Evolutionary conservation across 92 coral and sea anemone genomes (phyloP).

Genomic region (Epizoanthus scotinus): DNA sequence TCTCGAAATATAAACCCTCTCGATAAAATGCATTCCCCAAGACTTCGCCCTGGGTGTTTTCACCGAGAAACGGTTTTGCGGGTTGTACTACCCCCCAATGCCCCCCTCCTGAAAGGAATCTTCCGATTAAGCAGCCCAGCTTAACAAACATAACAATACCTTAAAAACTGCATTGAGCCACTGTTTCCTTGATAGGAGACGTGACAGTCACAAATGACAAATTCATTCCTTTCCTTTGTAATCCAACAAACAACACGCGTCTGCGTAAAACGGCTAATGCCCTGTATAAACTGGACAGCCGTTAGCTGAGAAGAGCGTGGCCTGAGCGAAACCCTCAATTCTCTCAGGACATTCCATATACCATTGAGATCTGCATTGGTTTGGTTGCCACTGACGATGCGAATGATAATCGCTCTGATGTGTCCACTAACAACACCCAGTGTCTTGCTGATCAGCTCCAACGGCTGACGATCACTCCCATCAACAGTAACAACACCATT

Average conservation of each 20-base stretch:
- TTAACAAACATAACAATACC: neutral
- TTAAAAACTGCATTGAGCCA: neutral
- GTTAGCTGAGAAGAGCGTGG: neutral
- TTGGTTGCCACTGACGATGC: slow-evolving; percentile 10
- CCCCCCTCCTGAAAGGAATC: too few relatives aligned
- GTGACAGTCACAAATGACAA: neutral
- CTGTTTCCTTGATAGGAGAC: neutral
- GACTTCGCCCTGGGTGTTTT: too few relatives aligned
- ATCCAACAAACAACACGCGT: neutral
- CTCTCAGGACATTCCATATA: neutral
- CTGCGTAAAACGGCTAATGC: neutral
- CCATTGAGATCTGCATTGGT: neutral
- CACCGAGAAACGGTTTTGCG: too few relatives aligned
- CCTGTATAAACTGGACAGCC: neutral
- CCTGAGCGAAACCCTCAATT: neutral
- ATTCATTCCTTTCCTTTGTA: slow-evolving; percentile 15
- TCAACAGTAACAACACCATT: neutral
- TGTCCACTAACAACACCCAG: neutral
- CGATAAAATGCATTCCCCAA: too few relatives aligned
- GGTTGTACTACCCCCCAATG: too few relatives aligned
- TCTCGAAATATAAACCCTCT: too few relatives aligned
- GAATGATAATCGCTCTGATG: slow-evolving; percentile 10
- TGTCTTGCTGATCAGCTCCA: neutral
- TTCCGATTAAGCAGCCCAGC: too few relatives aligned
- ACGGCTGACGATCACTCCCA: neutral